Base-by-base conservation (phyloP, 2,888 invertebrate species). In the Macrophya alboannulata region DNA sequence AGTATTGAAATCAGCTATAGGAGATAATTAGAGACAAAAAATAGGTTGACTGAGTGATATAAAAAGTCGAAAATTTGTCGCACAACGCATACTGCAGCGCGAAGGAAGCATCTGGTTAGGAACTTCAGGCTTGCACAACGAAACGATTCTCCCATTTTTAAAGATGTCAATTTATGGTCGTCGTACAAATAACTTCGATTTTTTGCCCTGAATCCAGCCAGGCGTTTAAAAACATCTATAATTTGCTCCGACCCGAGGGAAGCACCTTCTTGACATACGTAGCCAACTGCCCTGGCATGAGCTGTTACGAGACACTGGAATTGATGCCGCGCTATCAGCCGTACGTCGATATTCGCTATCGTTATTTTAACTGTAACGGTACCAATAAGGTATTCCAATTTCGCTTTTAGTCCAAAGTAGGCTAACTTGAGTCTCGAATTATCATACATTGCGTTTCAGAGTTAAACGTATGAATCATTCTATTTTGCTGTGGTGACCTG, bases 1-100 rank as follows among this genome's bases (percentile, higher is more conserved):
- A n/a, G 59, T 59, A 59, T 59, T 2, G 59, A 45, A 86, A 62
- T 77, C 59, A 37, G 10, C 83, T 1, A 31, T 48, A 45, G 25
- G 55, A n/a, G 8, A 37, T 55, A 59, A 97, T 90, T 97, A 97
- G 97, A 95, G 97, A 48, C 95, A 95, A 88, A 95, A 97, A 90
- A 96, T 96, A 92, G 96, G n/a, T n/a, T n/a, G n/a, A n/a, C n/a
- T 97, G 94, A 94, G 55, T n/a, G 62, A 8, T n/a, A 10, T 4
- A 25, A 21, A 25, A 25, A 21, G 9, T 0, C 21, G 0, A n/a
- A 21, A 6, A 31, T 15, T 3, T 31, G 10, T 37, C 37, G 10
- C 17, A 40, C 15, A 25, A 68, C 0, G 21, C n/a, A 21, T 65
- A 4, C 65, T 65, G 51, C 51, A 51, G 17, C 51, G 51, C 51